Evolutionary conservation across 2,888 invertebrate genomes (phyloP), one percentile per base, ranked within the genome.

Genomic region (Heliconius ismenius): DNA sequence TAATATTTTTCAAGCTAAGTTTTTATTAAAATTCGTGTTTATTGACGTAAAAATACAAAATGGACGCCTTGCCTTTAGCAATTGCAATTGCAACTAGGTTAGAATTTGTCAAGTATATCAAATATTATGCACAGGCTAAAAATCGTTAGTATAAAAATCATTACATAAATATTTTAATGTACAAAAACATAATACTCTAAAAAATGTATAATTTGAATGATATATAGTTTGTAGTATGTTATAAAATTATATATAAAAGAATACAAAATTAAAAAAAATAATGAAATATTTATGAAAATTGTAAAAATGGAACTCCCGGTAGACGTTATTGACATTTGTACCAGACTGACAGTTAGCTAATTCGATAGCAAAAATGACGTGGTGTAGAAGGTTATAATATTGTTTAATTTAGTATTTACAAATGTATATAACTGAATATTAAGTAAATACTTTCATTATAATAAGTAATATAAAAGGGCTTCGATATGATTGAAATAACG

Each of bases 401-500:
- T 88, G 87, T 89, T 87, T 84, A 87, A 86, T 81, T 83, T 82
- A 76, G 81, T 83, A 87, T 86, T 87, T 86, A 85, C 82, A 83
- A 82, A 84, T 83, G 84, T 84, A 83, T 83, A 86, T 82, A 80
- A 77, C 81, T 76, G 83, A 83, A 79, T 83, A 81, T 80, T 76
- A 43, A 70, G 77, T 79, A 77, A 79, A 78, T 79, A 77, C 76
- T 60, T 62, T 69, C 32, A 49, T 79, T 75, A 75, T 80, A 82
- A 74, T 69, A 58, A 76, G 49, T 74, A 60, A 62, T 58, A 70
- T 64, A 78, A 83, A 79, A 83, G 83, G 75, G 72, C 70, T 80
- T 79, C 84, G 95, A 90, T 86, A 98, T 98, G 97, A 97, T 98
- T 88, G 97, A 97, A 90, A 96, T 97, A 86, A 96, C 97, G 81